These are phyloP conservation scores for Sitobion miscanthi DNA, from an alignment of 1,140 invertebrate species.

Conservation along the genomic window DNA sequence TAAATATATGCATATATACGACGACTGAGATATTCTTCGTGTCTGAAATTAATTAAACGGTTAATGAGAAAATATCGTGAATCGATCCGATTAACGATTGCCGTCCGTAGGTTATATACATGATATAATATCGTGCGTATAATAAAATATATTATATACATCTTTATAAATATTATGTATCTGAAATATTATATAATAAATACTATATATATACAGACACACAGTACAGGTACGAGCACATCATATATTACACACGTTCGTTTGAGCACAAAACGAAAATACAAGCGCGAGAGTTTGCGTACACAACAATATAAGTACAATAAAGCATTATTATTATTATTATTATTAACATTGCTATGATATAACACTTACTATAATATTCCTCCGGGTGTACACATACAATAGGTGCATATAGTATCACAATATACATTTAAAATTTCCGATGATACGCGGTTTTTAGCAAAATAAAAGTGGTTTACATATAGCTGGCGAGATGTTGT, in stretches of 20 bases:
- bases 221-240: background rate
- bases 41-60: slow-evolving; percentile 49
- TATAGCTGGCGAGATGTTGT: background rate
- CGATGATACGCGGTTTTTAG: background rate
- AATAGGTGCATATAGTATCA: background rate
- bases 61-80: slow-evolving; percentile 47
- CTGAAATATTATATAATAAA: background rate
- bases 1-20: background rate
- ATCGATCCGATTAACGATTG: slow-evolving; percentile 51
- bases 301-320: background rate
- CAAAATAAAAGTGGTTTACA: background rate
- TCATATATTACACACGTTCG: background rate
- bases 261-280: background rate
- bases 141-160: background rate
- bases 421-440: background rate
- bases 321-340: background rate
- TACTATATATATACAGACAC: background rate
- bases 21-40: slow-evolving; percentile 26
- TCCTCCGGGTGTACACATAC: background rate
- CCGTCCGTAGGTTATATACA: background rate
- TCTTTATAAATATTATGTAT: background rate
- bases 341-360: background rate
- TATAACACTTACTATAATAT: background rate
- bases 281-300: background rate
- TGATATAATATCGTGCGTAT: background rate